A percentile compares a stretch with the other conserved stretches of the same genome.
phyloP scores from a whole-genome alignment of 2,797 vertebrate genomes.

The Xerus rutilus region DNA sequence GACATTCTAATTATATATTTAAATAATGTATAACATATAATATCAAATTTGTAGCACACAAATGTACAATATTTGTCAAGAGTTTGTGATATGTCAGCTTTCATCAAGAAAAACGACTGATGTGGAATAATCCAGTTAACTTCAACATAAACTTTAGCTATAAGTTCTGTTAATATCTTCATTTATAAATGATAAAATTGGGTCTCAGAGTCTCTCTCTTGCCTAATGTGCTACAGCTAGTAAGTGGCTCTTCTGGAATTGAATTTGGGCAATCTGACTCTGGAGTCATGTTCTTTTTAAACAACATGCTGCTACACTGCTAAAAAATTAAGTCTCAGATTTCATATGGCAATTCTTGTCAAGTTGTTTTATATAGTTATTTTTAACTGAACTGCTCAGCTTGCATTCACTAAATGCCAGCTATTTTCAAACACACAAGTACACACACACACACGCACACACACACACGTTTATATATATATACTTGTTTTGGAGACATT shows the following conservation, averaged over 20 bases:
- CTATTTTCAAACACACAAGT: not conserved
- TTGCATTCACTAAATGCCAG: not conserved
- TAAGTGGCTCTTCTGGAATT: not conserved
- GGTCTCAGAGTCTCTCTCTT: not conserved
- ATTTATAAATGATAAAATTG: not conserved
- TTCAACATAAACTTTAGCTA: not conserved
- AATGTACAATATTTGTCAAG: not conserved
- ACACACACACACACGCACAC: no score
- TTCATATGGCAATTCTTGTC: not conserved
- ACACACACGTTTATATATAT: not conserved
- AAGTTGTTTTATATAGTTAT: not conserved
- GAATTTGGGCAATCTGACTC: not conserved
- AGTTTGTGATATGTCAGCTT: not conserved
- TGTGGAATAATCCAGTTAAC: not conserved
- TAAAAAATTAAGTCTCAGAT: not conserved
- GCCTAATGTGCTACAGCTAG: not conserved
- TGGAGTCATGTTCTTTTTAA: not conserved
- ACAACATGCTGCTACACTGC: not conserved
- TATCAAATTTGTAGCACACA: not conserved
- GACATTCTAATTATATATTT: not conserved
- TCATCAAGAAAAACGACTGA: not conserved
- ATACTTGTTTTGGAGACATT: not conserved
- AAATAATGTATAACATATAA: not conserved
- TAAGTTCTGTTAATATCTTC: not conserved
- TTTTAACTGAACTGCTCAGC: not conserved